A percentile compares a stretch with the other conserved stretches of the same genome.
Evolutionary conservation across 2,113 vertebrate genomes (phyloP).

Genomic region (Serinus canaria): DNA sequence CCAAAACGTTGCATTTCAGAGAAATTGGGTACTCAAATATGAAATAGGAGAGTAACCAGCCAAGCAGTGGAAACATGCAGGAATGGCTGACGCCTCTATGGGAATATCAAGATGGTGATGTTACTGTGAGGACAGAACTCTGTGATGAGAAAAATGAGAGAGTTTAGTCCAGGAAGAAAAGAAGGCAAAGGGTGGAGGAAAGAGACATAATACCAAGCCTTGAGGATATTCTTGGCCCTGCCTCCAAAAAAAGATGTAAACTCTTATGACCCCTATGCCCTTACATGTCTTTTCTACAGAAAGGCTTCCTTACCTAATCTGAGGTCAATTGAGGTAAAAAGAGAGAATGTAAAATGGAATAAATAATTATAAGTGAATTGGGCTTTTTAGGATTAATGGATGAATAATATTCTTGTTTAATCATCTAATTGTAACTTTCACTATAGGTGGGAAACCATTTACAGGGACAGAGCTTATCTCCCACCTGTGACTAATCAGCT

Average conservation of each 20-base stretch:
- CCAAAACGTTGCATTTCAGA: background rate
- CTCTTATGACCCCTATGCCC: background rate
- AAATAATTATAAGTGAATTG: background rate
- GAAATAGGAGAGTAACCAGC: background rate
- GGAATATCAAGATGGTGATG: background rate
- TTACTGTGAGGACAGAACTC: background rate
- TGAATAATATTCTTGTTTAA: conserved; percentile 32
- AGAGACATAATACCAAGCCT: background rate
- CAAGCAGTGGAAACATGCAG: background rate
- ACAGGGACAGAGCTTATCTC: background rate
- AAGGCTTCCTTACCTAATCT: background rate
- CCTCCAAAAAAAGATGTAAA: background rate
- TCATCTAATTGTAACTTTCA: conserved; percentile 8
- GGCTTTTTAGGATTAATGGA: background rate
- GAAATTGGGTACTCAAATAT: background rate
- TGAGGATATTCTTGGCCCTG: background rate
- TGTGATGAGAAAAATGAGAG: background rate
- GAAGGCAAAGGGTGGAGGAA: background rate
- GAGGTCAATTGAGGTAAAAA: background rate
- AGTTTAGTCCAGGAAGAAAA: background rate
- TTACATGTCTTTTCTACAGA: background rate
- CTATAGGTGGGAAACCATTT: conserved; percentile 33
- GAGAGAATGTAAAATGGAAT: background rate
- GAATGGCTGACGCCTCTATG: background rate
- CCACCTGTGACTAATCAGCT: conserved; percentile 32